Evolutionary conservation across 2,888 invertebrate genomes (phyloP), one percentile per base, ranked within the genome.

Genomic region (Polydrusus pterygomalis): DNA sequence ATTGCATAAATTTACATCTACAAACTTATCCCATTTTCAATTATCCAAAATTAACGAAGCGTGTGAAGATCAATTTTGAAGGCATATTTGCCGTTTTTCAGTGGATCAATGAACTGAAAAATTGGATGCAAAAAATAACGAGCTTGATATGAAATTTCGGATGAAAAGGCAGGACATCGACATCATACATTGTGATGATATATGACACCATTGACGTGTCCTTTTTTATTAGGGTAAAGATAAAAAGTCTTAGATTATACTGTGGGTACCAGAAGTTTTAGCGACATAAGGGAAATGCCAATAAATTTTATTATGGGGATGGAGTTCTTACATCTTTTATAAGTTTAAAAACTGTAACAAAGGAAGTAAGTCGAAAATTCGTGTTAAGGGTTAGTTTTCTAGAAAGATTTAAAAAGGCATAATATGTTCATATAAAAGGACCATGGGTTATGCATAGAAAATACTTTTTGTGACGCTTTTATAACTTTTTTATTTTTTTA

Each of bases 91-190:
- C 58, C 58, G 17, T 60, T 60, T 38, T 60, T 60, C 58, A 60
- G 40, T 60, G 9, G 38, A 60, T 38, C 58, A 60, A 60, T 60
- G 58, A 60, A 60, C 58, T 38, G 58, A 60, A 60, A 60, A 60
- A 60, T 60, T 60, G 58, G 58, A 60, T 60, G 58, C 58, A 60
- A 60, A 60, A 60, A 60, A 60, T 60, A 60, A 60, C 58, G 38
- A 60, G 58, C 58, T 60, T 60, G 18, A 38, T 60, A 60, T 60
- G 38, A 60, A 38, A 60, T 60, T 60, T 60, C 38, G 38, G 58
- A 34, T 17, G 2, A 11, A 60, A 60, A 60, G 38, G 38, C 58
- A 43, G 17, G 40, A 18, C 58, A 60, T 60, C 18, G 58, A 38
- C 38, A 18, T 38, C 58, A 17, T 60, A 60, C 18, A 38, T 34